Evolutionary conservation across 2,888 invertebrate genomes (phyloP).

Genomic region (Trichopria drosophilae): DNA sequence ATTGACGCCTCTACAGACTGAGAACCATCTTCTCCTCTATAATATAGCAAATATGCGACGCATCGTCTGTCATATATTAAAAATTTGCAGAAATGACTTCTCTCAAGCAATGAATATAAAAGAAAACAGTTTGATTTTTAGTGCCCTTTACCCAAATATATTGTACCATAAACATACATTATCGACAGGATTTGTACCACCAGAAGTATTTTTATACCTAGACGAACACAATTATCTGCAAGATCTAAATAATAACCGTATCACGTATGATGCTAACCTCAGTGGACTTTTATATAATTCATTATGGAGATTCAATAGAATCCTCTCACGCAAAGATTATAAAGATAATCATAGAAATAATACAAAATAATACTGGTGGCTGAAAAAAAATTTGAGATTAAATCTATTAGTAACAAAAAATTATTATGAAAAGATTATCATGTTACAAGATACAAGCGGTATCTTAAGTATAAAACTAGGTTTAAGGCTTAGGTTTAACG

Average conservation of each 20-base stretch:
- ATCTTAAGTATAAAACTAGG: too few species aligned
- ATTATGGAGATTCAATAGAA: constrained; percentile 5
- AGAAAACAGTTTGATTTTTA: constrained; percentile 1
- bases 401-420: too few species aligned
- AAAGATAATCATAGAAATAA: constrained; percentile 7
- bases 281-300: not conserved
- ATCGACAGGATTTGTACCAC: constrained; percentile 13
- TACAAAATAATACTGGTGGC: constrained; percentile 1
- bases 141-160: constrained; percentile 1
- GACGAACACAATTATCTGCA: constrained; percentile 18
- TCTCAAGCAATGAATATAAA: not conserved
- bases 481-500: too few species aligned
- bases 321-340: constrained; percentile 3
- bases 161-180: constrained; percentile 1
- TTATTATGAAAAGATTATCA: too few species aligned
- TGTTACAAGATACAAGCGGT: too few species aligned
- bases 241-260: constrained; percentile 5
- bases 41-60: constrained; percentile 11
- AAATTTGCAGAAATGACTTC: constrained; percentile 18
- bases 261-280: not conserved
- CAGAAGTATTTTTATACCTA: constrained; percentile 24
- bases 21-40: too few species aligned
- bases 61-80: constrained; percentile 20
- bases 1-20: too few species aligned
- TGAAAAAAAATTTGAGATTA: too few species aligned